A percentile compares a stretch with the other conserved stretches of the same genome.
Evolutionary conservation across 2,888 invertebrate species (phyloP).

Genomic region (Tubulanus polymorphus): DNA sequence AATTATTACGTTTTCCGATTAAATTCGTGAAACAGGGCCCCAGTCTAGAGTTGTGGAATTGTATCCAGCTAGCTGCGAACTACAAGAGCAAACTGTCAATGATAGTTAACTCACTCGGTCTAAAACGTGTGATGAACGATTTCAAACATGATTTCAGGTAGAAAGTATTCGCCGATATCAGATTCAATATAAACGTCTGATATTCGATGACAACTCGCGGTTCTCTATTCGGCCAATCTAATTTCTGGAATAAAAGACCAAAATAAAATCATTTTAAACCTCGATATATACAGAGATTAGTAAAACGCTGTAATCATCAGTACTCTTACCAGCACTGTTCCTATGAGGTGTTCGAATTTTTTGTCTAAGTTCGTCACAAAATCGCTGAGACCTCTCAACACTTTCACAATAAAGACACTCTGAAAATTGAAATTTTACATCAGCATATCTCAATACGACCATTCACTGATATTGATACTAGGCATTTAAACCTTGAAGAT

Average conservation of each 20-base stretch:
- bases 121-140: slow-evolving; percentile 62
- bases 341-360: slow-evolving; percentile 32
- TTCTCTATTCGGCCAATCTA: slow-evolving; percentile 34
- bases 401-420: too few relatives aligned
- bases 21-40: too few relatives aligned
- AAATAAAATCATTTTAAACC: not conserved
- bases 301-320: not conserved
- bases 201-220: slow-evolving; percentile 57
- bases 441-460: too few relatives aligned
- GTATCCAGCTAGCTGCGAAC: too few relatives aligned
- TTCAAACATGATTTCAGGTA: slow-evolving; percentile 63
- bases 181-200: slow-evolving; percentile 64
- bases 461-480: too few relatives aligned
- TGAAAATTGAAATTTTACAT: too few relatives aligned
- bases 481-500: too few relatives aligned
- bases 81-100: too few relatives aligned
- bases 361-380: slow-evolving; percentile 29
- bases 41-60: too few relatives aligned
- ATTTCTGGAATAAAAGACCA: slow-evolving; percentile 25
- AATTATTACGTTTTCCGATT: too few relatives aligned
- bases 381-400: slow-evolving; percentile 26
- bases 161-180: slow-evolving; percentile 66
- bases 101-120: slow-evolving; percentile 59
- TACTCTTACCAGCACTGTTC: slow-evolving; percentile 28
- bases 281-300: not conserved